Evolutionary conservation across 2,888 invertebrate species (phyloP), one percentile per base, ranked within the genome.

Genomic region (Diachrysia chrysitis): DNA sequence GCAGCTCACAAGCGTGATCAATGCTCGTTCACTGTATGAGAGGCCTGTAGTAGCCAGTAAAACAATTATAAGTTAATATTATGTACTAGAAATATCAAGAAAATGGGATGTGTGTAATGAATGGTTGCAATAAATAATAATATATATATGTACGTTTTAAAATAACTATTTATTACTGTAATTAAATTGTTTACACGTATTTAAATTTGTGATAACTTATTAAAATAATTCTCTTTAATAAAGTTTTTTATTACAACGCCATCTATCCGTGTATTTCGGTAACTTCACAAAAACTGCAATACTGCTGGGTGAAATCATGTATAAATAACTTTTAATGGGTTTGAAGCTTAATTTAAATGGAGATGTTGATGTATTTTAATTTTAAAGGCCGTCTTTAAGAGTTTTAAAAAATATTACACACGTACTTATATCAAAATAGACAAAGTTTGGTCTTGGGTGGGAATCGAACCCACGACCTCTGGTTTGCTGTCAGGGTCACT

Each of bases 161-260:
- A 71, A 32, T 29, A 35, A 48, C 21, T 74, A 75, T 75, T 75
- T 78, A 74, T 76, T 62, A 62, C n/a, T 59, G 58, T 7, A n/a
- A 62, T 37, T 73, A 56, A 57, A 56, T 19, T 69, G 64, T 59
- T 61, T 64, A 57, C 29, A 16, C 21, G 63, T 63, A 58, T 69
- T 53, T 37, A 71, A 71, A 19, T 60, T 74, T 73, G 78, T 75
- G 63, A 73, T 74, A 74, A 72, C 66, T 66, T 63, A 73, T 55
- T 55, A 61, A 37, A 72, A 59, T 66, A 32, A 59, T 77, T 62
- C 48, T 57, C 54, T 62, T 32, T 62, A n/a, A 53, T 46, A 29
- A 25, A 32, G 35, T 29, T 0, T 16, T 61, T 65, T 48, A 7
- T 58, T 55, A 62, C 14, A 53, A 63, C 58, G 59, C 60, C 57